phyloP scores from a whole-genome alignment of 2,113 vertebrate genomes.

The Cepphus grylle region DNA sequence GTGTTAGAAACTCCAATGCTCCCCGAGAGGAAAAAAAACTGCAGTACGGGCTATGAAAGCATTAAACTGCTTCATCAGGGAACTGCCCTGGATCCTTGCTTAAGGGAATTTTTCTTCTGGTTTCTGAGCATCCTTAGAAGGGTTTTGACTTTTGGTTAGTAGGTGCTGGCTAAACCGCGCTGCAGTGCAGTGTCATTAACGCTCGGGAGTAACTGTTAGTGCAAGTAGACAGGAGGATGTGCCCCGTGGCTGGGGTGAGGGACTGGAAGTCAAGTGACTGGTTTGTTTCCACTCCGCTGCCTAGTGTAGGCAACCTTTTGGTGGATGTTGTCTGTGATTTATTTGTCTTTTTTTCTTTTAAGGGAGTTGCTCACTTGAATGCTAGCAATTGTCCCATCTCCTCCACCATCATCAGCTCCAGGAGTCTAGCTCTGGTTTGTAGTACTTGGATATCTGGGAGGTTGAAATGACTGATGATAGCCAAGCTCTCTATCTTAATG shows the following conservation, averaged over 20 bases:
- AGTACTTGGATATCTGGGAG: background rate
- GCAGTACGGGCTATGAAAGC: background rate
- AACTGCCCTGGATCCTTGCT: background rate
- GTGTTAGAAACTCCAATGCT: background rate
- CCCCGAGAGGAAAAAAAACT: background rate
- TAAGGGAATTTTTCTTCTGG: background rate
- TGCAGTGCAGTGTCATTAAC: background rate
- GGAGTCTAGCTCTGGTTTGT: background rate
- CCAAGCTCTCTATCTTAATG: background rate
- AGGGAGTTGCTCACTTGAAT: background rate
- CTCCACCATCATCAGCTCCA: background rate
- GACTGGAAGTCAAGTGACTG: constrained; percentile 14
- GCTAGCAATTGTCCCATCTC: background rate
- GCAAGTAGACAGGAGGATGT: background rate
- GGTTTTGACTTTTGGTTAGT: background rate
- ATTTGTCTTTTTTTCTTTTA: background rate
- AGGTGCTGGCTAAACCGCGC: background rate
- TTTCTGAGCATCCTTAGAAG: background rate
- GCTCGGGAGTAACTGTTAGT: background rate
- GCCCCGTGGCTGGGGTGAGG: background rate
- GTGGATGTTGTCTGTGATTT: background rate
- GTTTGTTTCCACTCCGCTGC: background rate
- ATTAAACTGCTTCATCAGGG: background rate
- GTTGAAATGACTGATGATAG: background rate
- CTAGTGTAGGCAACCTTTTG: background rate